These are phyloP conservation scores for Nomada ruficornis DNA, from an alignment of 2,888 invertebrate genomes.

Conservation along the genomic window DNA sequence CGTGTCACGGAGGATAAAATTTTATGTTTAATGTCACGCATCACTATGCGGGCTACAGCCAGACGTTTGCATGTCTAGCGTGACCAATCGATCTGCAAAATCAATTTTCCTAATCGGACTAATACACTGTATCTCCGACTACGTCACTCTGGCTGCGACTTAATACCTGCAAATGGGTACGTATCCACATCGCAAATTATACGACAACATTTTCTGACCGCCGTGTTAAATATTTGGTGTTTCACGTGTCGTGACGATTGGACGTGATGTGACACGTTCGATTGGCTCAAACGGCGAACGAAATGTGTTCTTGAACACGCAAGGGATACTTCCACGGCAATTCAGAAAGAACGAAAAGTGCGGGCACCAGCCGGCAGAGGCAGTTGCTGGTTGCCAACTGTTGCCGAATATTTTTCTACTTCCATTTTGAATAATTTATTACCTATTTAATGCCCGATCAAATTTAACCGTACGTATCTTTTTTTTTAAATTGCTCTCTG, in stretches of 20 bases:
- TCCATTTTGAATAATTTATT: slow-evolving; percentile 11
- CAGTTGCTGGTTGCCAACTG: slow-evolving; percentile 46
- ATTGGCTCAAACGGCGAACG: slow-evolving; percentile 9
- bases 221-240: neutral
- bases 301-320: slow-evolving; percentile 46
- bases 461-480: neutral
- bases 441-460: neutral
- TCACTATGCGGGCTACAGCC: slow-evolving; percentile 15
- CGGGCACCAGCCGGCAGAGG: slow-evolving; percentile 75
- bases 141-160: slow-evolving; percentile 8
- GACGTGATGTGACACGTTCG: slow-evolving; percentile 13
- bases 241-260: neutral
- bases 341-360: slow-evolving; percentile 66
- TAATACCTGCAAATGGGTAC: neutral
- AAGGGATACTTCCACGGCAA: slow-evolving; percentile 60
- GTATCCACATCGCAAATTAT: neutral
- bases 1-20: slow-evolving; percentile 51
- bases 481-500: neutral
- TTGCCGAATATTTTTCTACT: slow-evolving; percentile 59
- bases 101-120: slow-evolving; percentile 43
- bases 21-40: slow-evolving; percentile 49
- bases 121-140: slow-evolving; percentile 22
- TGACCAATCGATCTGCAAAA: slow-evolving; percentile 36
- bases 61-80: slow-evolving; percentile 30
- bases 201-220: neutral